Evolutionary conservation across 2,113 vertebrate species (phyloP).

Genomic region (Chaenogobius annularis): DNA sequence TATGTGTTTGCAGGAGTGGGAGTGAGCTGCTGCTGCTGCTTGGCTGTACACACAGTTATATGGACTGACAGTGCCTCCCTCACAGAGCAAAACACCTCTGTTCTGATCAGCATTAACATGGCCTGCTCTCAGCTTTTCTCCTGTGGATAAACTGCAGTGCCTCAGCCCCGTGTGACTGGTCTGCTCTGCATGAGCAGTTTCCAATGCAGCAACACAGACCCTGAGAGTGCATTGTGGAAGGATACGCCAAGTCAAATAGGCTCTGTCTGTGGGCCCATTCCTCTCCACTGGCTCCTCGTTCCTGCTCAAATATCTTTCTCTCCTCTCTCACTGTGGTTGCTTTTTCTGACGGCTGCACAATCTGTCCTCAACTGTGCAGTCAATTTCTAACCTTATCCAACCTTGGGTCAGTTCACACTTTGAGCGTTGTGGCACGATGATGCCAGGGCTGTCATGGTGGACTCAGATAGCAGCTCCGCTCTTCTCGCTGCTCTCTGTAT

Average conservation of each 20-base stretch:
- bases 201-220: slow-evolving; percentile 19
- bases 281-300: slow-evolving; percentile 23
- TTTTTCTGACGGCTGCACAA: slow-evolving; percentile 18
- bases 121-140: slow-evolving; percentile 16
- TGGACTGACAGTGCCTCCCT: slow-evolving; percentile 32
- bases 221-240: slow-evolving; percentile 18
- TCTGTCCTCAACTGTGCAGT: slow-evolving; percentile 28
- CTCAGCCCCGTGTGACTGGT: slow-evolving; percentile 17
- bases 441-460: slow-evolving; percentile 45
- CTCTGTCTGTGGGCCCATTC: slow-evolving; percentile 22
- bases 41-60: slow-evolving; percentile 26
- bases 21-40: slow-evolving; percentile 21
- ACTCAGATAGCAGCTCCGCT: slow-evolving; percentile 36
- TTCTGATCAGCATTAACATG: slow-evolving; percentile 38
- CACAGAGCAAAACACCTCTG: slow-evolving; percentile 22
- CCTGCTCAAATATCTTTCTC: background rate
- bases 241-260: slow-evolving; percentile 28
- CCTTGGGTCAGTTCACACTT: slow-evolving; percentile 27
- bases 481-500: slow-evolving; percentile 35
- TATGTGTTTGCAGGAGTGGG: slow-evolving; percentile 16
- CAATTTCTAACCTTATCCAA: slow-evolving; percentile 34
- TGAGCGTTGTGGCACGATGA: slow-evolving; percentile 21
- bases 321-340: background rate
- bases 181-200: slow-evolving; percentile 30
- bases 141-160: slow-evolving; percentile 11